Conservation (phyloP, 2,113 vertebrate genomes). For the Platichthys flesus region DNA sequence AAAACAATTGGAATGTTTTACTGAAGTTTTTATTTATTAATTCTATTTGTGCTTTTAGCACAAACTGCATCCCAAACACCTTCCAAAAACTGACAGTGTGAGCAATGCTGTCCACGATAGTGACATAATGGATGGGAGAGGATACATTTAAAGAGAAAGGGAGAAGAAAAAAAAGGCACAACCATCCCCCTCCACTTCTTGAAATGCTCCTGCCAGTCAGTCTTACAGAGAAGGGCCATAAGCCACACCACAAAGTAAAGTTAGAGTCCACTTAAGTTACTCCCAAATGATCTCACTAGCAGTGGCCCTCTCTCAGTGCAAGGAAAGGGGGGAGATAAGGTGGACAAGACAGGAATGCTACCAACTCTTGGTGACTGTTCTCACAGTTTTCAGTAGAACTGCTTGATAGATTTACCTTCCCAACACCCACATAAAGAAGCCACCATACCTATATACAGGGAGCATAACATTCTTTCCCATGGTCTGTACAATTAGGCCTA, state of each 20-base stretch:
- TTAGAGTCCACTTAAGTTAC: constrained; percentile 23
- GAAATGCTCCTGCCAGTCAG: constrained; percentile 49
- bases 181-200: constrained; percentile 59
- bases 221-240: constrained; percentile 50
- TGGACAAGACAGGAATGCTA: constrained; percentile 62
- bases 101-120: constrained; percentile 70
- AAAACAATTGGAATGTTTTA: constrained; percentile 57
- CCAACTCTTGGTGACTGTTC: constrained; percentile 53
- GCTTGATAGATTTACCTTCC: constrained; percentile 54
- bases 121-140: constrained; percentile 66
- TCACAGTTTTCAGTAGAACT: constrained; percentile 45
- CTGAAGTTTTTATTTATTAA: constrained; percentile 82
- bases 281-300: constrained; percentile 43
- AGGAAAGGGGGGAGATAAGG: constrained; percentile 18
- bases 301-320: constrained; percentile 50
- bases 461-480: constrained; percentile 74
- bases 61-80: constrained; percentile 80
- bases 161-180: constrained; percentile 72
- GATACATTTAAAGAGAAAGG: constrained; percentile 44
- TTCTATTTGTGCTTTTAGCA: constrained; percentile 83
- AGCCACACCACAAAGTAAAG: constrained; percentile 28
- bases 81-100: constrained; percentile 68
- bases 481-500: constrained; percentile 84
- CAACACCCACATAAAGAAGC: constrained; percentile 62
- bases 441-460: constrained; percentile 80